phyloP scores from a whole-genome alignment of 2,888 invertebrate genomes.

The Candidula unifasciata region DNA sequence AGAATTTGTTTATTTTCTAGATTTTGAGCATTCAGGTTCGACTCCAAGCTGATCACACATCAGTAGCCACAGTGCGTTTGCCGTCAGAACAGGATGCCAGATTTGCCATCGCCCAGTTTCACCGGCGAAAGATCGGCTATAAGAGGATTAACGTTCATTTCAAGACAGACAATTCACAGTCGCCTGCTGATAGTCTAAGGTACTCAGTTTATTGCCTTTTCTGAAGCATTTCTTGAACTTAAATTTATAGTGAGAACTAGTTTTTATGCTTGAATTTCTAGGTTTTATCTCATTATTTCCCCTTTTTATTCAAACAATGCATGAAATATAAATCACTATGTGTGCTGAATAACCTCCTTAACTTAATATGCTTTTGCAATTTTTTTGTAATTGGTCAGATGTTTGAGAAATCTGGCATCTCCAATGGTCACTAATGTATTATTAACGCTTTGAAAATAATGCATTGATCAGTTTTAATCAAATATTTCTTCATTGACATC shows the following conservation, averaged over 20 bases:
- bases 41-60: slow-evolving; percentile 84
- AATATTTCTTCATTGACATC: too few species aligned
- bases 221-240: too few species aligned
- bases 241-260: too few species aligned
- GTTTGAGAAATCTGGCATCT: too few species aligned
- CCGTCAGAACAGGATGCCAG: slow-evolving; percentile 84
- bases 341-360: too few species aligned
- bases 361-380: too few species aligned
- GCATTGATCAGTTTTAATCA: too few species aligned
- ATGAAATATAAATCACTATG: too few species aligned
- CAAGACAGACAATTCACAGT: slow-evolving; percentile 65
- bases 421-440: too few species aligned
- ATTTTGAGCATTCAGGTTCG: slow-evolving; percentile 83
- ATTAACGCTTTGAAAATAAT: too few species aligned
- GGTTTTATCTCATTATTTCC: neutral
- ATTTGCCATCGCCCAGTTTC: slow-evolving; percentile 87
- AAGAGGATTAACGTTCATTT: slow-evolving; percentile 85
- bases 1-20: slow-evolving; percentile 56
- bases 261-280: too few species aligned
- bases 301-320: neutral
- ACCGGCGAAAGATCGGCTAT: slow-evolving; percentile 88
- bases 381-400: too few species aligned
- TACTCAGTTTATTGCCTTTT: slow-evolving; percentile 39
- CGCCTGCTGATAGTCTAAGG: slow-evolving; percentile 67
- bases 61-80: slow-evolving; percentile 86